phyloP scores from a whole-genome alignment of 2,797 vertebrate species.

The Etheostoma nigrum region DNA sequence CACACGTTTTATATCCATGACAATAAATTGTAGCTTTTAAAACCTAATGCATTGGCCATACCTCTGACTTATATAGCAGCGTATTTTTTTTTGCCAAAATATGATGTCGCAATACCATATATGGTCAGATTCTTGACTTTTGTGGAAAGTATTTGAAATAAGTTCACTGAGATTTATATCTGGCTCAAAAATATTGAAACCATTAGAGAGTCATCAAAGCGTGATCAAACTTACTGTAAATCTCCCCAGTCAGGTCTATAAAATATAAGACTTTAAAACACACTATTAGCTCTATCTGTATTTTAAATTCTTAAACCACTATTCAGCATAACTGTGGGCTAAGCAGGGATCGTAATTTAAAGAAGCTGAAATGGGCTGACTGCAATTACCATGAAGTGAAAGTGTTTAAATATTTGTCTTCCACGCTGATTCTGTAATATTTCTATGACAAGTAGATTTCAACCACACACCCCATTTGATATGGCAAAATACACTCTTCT shows the following conservation, averaged over 20 bases:
- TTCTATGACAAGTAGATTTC: conserved; percentile 26
- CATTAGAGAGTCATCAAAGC: conserved; percentile 59
- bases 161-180: conserved; percentile 68
- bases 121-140: conserved; percentile 61
- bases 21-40: conserved; percentile 52
- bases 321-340: conserved; percentile 13
- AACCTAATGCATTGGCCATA: conserved; percentile 28
- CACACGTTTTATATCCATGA: conserved; percentile 37
- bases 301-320: conserved; percentile 33
- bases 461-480: conserved; percentile 12
- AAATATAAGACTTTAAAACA: conserved; percentile 43
- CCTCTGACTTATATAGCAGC: conserved; percentile 31
- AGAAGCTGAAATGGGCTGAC: conserved; percentile 11
- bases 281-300: conserved; percentile 32
- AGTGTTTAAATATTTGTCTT: conserved; percentile 17
- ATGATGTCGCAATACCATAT: conserved; percentile 63
- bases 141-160: conserved; percentile 42
- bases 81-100: conserved; percentile 62
- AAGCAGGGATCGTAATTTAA: conserved; percentile 38
- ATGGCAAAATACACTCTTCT: background rate
- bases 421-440: background rate
- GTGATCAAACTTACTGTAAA: conserved; percentile 52
- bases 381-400: conserved; percentile 26
- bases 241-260: conserved; percentile 26
- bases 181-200: conserved; percentile 46